Conservation (phyloP, 2,113 vertebrate species). For the Ceyx margarethae region DNA sequence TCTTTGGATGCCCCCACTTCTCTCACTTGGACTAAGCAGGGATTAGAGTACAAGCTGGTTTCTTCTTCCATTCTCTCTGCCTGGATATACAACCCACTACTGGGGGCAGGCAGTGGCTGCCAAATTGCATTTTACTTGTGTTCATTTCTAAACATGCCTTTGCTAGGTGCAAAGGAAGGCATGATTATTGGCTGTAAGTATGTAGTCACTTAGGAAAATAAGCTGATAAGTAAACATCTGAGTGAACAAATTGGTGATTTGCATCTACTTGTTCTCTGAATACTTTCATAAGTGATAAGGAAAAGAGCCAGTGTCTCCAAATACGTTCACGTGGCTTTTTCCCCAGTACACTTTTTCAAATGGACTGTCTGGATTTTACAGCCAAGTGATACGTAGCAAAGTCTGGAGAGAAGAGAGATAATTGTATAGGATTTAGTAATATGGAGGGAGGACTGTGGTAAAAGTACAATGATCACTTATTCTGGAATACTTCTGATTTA, state of each 20-base stretch:
- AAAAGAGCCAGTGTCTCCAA: slow-evolving; percentile 36
- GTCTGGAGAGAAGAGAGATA: not conserved
- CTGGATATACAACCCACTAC: not conserved
- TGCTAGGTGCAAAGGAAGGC: slow-evolving; percentile 38
- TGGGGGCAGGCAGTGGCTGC: slow-evolving; percentile 13
- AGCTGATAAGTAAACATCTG: slow-evolving; percentile 54
- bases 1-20: not conserved
- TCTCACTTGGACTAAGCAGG: not conserved
- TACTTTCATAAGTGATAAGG: not conserved
- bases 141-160: slow-evolving; percentile 21
- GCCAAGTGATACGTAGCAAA: not conserved
- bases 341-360: not conserved
- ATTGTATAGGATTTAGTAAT: not conserved
- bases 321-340: slow-evolving; percentile 14
- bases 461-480: slow-evolving; percentile 1
- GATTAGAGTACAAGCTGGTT: not conserved
- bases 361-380: slow-evolving; percentile 14
- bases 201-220: slow-evolving; percentile 52
- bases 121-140: slow-evolving; percentile 53
- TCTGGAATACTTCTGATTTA: not conserved
- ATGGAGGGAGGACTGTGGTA: not conserved
- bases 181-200: slow-evolving; percentile 45
- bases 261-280: slow-evolving; percentile 48
- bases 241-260: slow-evolving; percentile 58
- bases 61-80: not conserved